phyloP scores from a whole-genome alignment of 2,797 vertebrate species.

The Arctocebus calabarensis region DNA sequence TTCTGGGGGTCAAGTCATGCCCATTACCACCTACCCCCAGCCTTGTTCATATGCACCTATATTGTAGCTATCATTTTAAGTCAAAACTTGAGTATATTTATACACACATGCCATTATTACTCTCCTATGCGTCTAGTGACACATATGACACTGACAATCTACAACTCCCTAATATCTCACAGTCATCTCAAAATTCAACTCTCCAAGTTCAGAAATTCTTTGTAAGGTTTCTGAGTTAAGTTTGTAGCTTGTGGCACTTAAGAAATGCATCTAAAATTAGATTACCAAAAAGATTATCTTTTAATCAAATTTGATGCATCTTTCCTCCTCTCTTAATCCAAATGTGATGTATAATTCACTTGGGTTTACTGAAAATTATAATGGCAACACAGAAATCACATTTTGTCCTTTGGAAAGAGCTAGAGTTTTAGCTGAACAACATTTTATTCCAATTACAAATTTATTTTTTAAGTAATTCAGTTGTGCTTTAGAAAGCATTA shows the following conservation, averaged over 20 bases:
- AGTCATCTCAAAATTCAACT: background rate
- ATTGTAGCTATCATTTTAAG: background rate
- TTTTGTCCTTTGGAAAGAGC: constrained; percentile 62
- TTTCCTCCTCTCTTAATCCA: background rate
- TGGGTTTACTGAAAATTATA: constrained; percentile 61
- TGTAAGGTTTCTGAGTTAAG: background rate
- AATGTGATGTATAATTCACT: constrained; percentile 53
- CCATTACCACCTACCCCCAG: background rate
- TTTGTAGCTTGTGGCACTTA: background rate
- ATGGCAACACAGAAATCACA: constrained; percentile 54
- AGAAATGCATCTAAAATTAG: constrained; percentile 45
- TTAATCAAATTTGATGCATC: constrained; percentile 32
- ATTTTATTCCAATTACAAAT: constrained; percentile 64
- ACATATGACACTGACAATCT: background rate
- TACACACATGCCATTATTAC: background rate
- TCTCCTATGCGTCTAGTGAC: background rate
- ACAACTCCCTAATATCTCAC: background rate
- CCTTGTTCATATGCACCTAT: background rate
- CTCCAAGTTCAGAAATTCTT: constrained; percentile 33
- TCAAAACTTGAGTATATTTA: background rate
- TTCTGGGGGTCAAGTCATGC: background rate
- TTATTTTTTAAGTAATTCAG: constrained; percentile 68
- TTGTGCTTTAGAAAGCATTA: constrained; percentile 69
- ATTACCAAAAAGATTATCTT: constrained; percentile 32
- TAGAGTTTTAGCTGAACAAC: constrained; percentile 44